Conservation (phyloP, 2,797 vertebrate species). For the Orestias chungarensis region DNA sequence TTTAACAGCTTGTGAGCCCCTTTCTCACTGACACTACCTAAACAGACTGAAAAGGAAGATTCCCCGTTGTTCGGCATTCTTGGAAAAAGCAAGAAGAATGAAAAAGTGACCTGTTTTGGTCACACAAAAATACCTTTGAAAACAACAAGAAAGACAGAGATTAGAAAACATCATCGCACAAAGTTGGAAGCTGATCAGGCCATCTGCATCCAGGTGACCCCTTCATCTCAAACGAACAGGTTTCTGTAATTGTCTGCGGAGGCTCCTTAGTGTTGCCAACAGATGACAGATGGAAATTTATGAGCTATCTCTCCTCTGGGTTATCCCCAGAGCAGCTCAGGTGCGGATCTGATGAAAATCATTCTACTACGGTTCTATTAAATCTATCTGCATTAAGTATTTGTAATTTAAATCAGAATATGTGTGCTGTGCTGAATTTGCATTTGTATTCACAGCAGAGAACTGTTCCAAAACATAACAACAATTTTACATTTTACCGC, state of each 20-base stretch:
- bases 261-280: neutral
- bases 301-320: conserved; percentile 4
- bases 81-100: neutral
- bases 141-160: neutral
- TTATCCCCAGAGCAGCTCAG: neutral
- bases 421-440: neutral
- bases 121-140: neutral
- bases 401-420: neutral
- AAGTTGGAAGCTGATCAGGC: neutral
- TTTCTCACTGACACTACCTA: neutral
- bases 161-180: conserved; percentile 4
- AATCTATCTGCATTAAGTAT: neutral
- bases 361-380: neutral
- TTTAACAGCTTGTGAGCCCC: neutral
- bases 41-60: neutral
- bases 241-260: neutral
- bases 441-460: neutral
- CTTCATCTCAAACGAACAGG: neutral
- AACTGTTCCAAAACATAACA: neutral
- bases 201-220: conserved; percentile 8
- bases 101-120: neutral
- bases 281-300: conserved; percentile 1
- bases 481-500: neutral
- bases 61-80: neutral
- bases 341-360: neutral